Evolutionary conservation across 2,888 invertebrate genomes (phyloP), one percentile per base, ranked within the genome.

Genomic region (Drosophila eohydei): DNA sequence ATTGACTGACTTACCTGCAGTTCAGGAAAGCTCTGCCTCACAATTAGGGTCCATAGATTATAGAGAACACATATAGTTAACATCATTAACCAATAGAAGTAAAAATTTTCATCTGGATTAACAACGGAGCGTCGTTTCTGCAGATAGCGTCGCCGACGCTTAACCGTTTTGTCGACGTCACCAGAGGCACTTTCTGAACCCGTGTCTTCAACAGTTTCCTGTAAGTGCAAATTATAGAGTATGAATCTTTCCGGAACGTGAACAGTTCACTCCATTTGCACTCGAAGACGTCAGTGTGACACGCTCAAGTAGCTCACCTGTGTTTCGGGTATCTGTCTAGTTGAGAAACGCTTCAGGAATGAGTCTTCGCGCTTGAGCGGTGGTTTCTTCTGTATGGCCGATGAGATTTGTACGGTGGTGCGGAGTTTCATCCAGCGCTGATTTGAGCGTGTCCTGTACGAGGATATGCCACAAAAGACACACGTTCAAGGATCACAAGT

Each of bases 351-450:
- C 93, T 98, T 97, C 89, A 98, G 94, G 93, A 98, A 98, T 54
- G 97, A 98, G 93, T 97, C 98, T 94, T 97, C 98, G 83, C 97
- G 95, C 93, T 97, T 98, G 92, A 97, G 94, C 51, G 97, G 96
- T 69, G 97, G 96, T 93, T 98, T 98, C 94, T 97, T 97, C 93
- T 97, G 97, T 90, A 96, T 96, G 60, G 98, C 97, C 73, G 97
- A 97, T 82, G 97, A 97, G 90, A 98, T 94, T 93, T 98, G 97
- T 88, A 98, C 98, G 55, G 98, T 98, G 62, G 97, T 98, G 83
- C 98, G 95, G 79, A 99, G 94, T 93, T 98, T 98, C 96, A 98
- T 97, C 97, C 99, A 99, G 94, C 98, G 95, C 93, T 98, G 97
- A 93, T 97, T 98, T 92, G 97, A 97, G 93, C 97, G 97, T 92